Base-by-base conservation (phyloP, 2,888 invertebrate species). In the Sclerodermus sp. region DNA sequence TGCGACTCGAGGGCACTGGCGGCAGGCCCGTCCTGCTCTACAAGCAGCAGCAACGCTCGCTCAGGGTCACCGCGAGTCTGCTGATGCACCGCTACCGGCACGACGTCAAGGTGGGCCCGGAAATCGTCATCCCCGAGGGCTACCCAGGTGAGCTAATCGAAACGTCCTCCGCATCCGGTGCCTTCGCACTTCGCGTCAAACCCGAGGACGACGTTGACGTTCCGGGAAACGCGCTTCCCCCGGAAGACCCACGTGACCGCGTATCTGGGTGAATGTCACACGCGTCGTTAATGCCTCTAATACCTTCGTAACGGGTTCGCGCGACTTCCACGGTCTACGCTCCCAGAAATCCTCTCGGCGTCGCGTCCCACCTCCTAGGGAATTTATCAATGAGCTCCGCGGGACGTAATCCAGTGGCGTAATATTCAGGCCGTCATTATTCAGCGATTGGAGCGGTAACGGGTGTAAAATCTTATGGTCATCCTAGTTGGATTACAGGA, bases 51-150 rank as follows among this genome's bases (percentile, higher is more conserved):
- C 73, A 73, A 43, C 62, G 65, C 60, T 73, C 73, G 13, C 66
- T 74, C 39, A 65, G 73, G 47, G 73, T 74, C 49, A 73, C 73
- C 14, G 73, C 73, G 1, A 74, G 70, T 13, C 64, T 82, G 32
- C 72, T 82, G 40, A 74, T 82, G 60, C 81, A 80, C 71, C 78
- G 79, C 49, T 80, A 80, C 49, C 80, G 81, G 62, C 75, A 77
- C 47, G 79, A 80, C 55, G 78, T 79, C 59, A 81, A 81, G 66
- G 80, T 82, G 51, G 80, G 79, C 48, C 79, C 80, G 50, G 76
- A 79, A 49, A 73, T 81, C 51, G 80, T 81, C 64, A 80, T 82
- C 58, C 82, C 81, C 31, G 81, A 81, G 56, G 78, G 79, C 57
- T 81, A 81, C 66, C 77, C 80, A 59, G 81, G 81, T 81, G 56